Evolutionary conservation across 1,140 invertebrate genomes (phyloP).

Genomic region (Branchinecta lindahli): DNA sequence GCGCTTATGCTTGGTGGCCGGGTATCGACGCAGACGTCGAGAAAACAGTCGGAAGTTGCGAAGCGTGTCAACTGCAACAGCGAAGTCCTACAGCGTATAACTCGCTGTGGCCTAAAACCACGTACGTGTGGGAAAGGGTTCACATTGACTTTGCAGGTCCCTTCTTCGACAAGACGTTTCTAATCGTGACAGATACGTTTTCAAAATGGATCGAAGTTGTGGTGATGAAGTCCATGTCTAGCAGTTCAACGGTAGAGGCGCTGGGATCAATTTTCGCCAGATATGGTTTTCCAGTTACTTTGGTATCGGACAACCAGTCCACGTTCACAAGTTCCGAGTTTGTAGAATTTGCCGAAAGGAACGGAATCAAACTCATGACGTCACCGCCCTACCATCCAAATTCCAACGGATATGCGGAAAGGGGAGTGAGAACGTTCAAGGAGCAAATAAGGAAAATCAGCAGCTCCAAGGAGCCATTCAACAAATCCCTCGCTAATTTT

Average conservation of each 20-base stretch:
- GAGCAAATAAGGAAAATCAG: slow-evolving; percentile 13
- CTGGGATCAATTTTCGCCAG: slow-evolving; percentile 29
- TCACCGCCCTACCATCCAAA: slow-evolving; percentile 16
- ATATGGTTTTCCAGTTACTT: slow-evolving; percentile 29
- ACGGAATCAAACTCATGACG: slow-evolving; percentile 28
- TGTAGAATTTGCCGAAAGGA: slow-evolving; percentile 28
- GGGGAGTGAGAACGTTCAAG: slow-evolving; percentile 18
- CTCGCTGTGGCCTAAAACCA: slow-evolving; percentile 29
- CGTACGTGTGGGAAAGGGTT: slow-evolving; percentile 32
- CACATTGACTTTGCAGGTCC: slow-evolving; percentile 37
- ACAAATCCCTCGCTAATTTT: slow-evolving; percentile 17
- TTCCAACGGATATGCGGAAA: slow-evolving; percentile 19
- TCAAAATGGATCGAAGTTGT: slow-evolving; percentile 32
- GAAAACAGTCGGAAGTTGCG: slow-evolving; percentile 22
- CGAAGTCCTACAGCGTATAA: slow-evolving; percentile 21
- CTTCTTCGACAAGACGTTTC: slow-evolving; percentile 28
- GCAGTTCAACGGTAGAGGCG: slow-evolving; percentile 22
- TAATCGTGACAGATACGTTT: slow-evolving; percentile 32
- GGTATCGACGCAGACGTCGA: slow-evolving; percentile 35
- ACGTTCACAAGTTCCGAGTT: slow-evolving; percentile 33
- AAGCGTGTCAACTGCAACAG: slow-evolving; percentile 26
- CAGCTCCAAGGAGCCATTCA: slow-evolving; percentile 1
- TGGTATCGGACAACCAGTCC: slow-evolving; percentile 33
- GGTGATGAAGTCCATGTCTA: slow-evolving; percentile 21
- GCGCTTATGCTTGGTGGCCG: slow-evolving; percentile 38